These are phyloP conservation scores for Macrosoma leucophasiata DNA, from an alignment of 2,888 invertebrate genomes.

Conservation along the genomic window DNA sequence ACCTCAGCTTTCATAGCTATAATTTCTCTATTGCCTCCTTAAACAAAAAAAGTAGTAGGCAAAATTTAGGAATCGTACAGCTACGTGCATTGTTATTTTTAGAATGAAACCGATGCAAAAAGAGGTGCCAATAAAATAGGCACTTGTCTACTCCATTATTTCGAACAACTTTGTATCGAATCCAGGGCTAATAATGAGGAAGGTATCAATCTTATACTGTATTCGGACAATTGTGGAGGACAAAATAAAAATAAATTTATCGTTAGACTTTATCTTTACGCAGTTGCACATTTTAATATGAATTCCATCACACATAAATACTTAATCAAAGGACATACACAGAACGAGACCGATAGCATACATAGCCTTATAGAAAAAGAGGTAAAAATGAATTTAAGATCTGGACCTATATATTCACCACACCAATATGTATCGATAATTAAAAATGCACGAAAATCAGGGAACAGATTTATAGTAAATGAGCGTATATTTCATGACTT, in stretches of 20 bases:
- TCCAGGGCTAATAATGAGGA: neutral
- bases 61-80: constrained; percentile 18
- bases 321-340: constrained; percentile 6
- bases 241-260: constrained; percentile 7
- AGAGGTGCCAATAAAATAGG: constrained; percentile 19
- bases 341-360: constrained; percentile 8
- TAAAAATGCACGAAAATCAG: no score
- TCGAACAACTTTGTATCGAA: constrained; percentile 11
- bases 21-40: constrained; percentile 17
- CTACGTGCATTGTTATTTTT: constrained; percentile 17
- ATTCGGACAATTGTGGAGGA: constrained; percentile 2
- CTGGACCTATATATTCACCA: constrained; percentile 8
- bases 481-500: no score
- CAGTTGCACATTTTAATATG: constrained; percentile 1
- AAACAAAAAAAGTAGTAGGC: constrained; percentile 22
- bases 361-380: constrained; percentile 8
- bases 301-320: constrained; percentile 9
- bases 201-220: constrained; percentile 5
- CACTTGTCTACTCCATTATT: constrained; percentile 12
- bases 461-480: no score
- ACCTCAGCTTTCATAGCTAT: constrained; percentile 21
- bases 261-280: constrained; percentile 2
- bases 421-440: no score
- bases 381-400: constrained; percentile 5
- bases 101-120: constrained; percentile 22